A percentile compares a stretch with the other conserved stretches of the same genome.
Evolutionary conservation across 2,797 vertebrate species (phyloP).

Genomic region (Sternotherus odoratus): DNA sequence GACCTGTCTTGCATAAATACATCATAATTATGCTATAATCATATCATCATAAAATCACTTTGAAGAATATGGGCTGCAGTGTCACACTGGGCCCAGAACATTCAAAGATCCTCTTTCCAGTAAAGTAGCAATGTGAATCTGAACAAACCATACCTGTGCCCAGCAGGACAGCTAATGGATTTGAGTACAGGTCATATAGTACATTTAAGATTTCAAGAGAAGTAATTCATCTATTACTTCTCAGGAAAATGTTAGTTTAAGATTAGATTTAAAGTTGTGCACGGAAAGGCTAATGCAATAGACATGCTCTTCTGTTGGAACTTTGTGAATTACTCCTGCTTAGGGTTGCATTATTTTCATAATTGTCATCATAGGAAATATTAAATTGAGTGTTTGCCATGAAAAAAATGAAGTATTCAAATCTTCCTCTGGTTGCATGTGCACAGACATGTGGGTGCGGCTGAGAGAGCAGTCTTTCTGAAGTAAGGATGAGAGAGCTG

Average conservation of each 20-base stretch:
- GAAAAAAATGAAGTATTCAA: not conserved
- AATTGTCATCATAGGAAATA: not conserved
- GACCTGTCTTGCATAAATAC: too few relatives aligned
- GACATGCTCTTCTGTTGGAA: not conserved
- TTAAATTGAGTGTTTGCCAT: not conserved
- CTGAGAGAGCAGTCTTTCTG: not conserved
- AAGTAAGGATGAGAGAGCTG: not conserved
- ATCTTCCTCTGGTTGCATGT: not conserved
- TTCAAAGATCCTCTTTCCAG: not conserved
- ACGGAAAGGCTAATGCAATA: not conserved
- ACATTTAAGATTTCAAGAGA: not conserved
- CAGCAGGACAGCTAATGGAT: not conserved
- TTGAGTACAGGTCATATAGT: not conserved
- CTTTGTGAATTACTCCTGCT: not conserved
- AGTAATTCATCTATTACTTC: not conserved
- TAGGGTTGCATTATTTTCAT: not conserved
- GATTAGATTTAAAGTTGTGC: not conserved
- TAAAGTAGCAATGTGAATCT: not conserved
- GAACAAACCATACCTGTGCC: conserved; percentile 8
- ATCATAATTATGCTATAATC: too few relatives aligned
- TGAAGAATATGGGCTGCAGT: too few relatives aligned
- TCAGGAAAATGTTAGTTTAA: not conserved
- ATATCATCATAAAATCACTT: too few relatives aligned
- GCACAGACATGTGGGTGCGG: not conserved
- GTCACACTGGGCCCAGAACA: too few relatives aligned